Evolutionary conservation across 2,113 vertebrate species (phyloP).

Genomic region (western clawed frog (Xenopus tropicalis)): UCB_Xtro_10.0 CM004449.2:106913501-106914000

Average conservation of each 20-base stretch:
- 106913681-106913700: neutral
- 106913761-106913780: slow-evolving; percentile 17
- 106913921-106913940: slow-evolving; percentile 29
- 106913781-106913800: slow-evolving; percentile 27
- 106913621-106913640: no score
- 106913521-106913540: no score
- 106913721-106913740: slow-evolving; percentile 7
- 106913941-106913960: slow-evolving; percentile 23
- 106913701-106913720: slow-evolving; percentile 3
- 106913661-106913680: slow-evolving; percentile 3
- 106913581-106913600: neutral
- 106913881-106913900: neutral
- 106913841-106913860: slow-evolving; percentile 4
- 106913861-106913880: slow-evolving; percentile 12
- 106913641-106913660: no score
- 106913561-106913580: no score
- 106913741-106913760: slow-evolving; percentile 4
- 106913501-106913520: neutral
- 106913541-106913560: no score
- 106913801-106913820: slow-evolving; percentile 1
- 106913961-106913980: slow-evolving; percentile 19
- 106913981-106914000: slow-evolving; percentile 35
- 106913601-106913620: no score
- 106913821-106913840: neutral
- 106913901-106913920: slow-evolving; percentile 21